phyloP scores from a whole-genome alignment of 2,113 vertebrate genomes.

The Parus major region DNA sequence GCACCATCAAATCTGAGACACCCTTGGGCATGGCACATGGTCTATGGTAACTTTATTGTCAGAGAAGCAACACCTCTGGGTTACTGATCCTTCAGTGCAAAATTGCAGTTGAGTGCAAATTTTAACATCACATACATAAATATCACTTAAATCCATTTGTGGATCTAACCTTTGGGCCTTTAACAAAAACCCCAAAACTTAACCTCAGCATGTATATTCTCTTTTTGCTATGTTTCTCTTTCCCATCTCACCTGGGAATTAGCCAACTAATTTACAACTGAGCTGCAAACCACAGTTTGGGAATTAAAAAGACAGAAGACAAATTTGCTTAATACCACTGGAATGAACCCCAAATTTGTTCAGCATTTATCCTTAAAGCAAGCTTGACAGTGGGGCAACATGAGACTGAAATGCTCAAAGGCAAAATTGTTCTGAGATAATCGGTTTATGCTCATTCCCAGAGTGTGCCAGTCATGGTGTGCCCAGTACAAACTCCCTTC shows the following conservation, averaged over 20 bases:
- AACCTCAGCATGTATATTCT: background rate
- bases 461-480: background rate
- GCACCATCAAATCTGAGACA: background rate
- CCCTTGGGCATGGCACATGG: accelerated
- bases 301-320: background rate
- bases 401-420: background rate
- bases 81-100: background rate
- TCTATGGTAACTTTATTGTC: background rate
- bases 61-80: background rate
- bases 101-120: background rate
- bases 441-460: background rate
- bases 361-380: background rate
- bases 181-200: background rate
- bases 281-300: background rate
- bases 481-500: background rate
- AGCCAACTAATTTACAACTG: background rate
- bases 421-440: background rate
- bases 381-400: background rate
- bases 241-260: background rate
- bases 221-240: background rate
- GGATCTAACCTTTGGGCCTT: background rate
- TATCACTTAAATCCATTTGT: background rate
- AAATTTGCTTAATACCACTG: background rate
- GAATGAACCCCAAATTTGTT: background rate
- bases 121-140: background rate